Evolutionary conservation across 2,888 invertebrate species (phyloP), one percentile per base, ranked within the genome.

Genomic region (Microplitis deprimator): DNA sequence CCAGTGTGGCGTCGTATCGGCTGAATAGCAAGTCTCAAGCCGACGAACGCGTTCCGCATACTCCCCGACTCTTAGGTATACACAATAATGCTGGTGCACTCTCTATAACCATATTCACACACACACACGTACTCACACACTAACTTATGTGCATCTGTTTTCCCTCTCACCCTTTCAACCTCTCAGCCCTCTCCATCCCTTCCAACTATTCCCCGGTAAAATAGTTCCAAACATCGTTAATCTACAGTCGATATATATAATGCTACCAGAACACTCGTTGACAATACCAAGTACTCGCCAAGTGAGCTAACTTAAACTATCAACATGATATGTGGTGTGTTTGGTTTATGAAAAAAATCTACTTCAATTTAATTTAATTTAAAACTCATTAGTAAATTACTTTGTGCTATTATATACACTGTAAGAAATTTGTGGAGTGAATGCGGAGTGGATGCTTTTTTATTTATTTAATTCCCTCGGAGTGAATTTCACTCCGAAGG

Each of bases 221-320:
- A 84, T 84, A 82, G 83, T 84, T 84, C 79, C 78, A 79, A 82
- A 82, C 81, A 84, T 82, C 82, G 82, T 83, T 83, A 83, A 84
- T 82, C 81, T 81, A 65, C 76, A 79, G 69, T 75, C 79, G 74
- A 79, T 81, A 81, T 83, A 82, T 71, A 68, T 62, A 39, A 39
- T 39, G 8, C 68, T 61, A 50, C 73, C 64, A 65, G 64, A 39
- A 75, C 59, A 67, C 17, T 59, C 29, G 65, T 38, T 74, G 68
- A 74, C 74, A 74, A 68, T 74, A 74, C 68, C 74, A 68, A 74
- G 74, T 60, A 39, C 68, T 60, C 16, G 40, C 64, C 40, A 72
- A 72, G 62, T 72, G 29, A 59, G 72, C 61, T 62, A 72, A 39
- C 61, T 39, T 39, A 20, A 62, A 61, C 40, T 40, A 59, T 60